Percentiles rank a stretch among this genome's conserved stretches.
Evolutionary conservation across 2,113 vertebrate species (phyloP).

Genomic region (Himantopus leucocephalus): DNA sequence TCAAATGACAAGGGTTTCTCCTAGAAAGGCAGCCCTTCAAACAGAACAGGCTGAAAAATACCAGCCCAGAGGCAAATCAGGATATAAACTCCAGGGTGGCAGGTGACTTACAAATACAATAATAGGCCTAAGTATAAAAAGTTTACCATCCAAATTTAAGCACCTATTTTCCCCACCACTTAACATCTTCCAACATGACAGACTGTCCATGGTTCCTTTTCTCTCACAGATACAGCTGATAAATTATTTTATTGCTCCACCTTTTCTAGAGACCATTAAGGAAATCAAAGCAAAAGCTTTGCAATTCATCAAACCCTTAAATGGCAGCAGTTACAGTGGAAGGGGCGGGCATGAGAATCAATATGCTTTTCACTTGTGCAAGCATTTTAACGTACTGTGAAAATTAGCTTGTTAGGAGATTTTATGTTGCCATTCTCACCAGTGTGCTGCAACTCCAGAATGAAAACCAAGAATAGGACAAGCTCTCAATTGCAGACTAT

Average conservation of each 20-base stretch:
- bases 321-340: not conserved
- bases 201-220: not conserved
- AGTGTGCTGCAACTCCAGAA: not conserved
- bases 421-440: not conserved
- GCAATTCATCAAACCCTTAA: not conserved
- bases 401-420: not conserved
- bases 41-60: not conserved
- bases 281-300: slow-evolving; percentile 20
- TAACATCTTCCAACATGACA: not conserved
- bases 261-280: not conserved
- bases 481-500: not conserved
- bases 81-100: not conserved
- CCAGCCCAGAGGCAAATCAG: not conserved
- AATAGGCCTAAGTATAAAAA: not conserved
- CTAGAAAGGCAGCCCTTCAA: not conserved
- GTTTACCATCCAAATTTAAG: not conserved
- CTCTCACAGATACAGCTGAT: not conserved
- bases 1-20: not conserved
- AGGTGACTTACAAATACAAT: not conserved
- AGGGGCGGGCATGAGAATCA: not conserved
- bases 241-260: not conserved
- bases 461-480: not conserved
- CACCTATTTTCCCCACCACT: not conserved
- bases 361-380: not conserved
- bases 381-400: not conserved